Evolutionary conservation across 2,113 vertebrate genomes (phyloP), one percentile per base, ranked within the genome.

Genomic region (Sinosuthora webbiana): DNA sequence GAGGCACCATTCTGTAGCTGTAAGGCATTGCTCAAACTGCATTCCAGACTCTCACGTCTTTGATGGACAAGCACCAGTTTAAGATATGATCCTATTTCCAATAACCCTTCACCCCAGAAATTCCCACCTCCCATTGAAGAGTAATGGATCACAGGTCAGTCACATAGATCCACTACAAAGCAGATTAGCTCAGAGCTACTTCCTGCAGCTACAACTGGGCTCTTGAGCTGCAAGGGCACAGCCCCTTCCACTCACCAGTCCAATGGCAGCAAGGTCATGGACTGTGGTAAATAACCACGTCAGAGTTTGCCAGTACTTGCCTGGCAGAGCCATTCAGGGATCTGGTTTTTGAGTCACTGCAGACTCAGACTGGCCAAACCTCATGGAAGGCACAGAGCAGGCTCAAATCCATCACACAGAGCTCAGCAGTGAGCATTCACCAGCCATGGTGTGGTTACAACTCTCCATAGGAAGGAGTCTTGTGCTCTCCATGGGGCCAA

Each of bases 161-260:
- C 70, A 19, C 1, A 41, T 0, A 65, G 2, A 0, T 24, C 27
- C 37, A 14, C 41, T 37, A 63, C 5, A 15, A 59, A 25, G 42
- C 41, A 81, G 31, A 75, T 69, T 10, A 92, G 71, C 49, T 89
- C 73, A 30, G 33, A 68, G 76, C 49, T 64, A 31, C 70, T 55
- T 83, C 21, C 6, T 63, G 65, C 60, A 87, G 62, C 67, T 68
- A 33, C 13, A 28, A 1, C 15, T 0, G 0, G 27, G 33, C 45
- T n/a, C 62, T 23, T 0, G 1, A 73, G 39, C 63, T 71, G 24
- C 0, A 1, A 68, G 33, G 52, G 42, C 67, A 78, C 50, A 31
- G 60, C 52, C 57, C 53, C 70, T 63, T 31, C 79, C 57, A 77
- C 73, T 93, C 52, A 10, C 37, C 84, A 45, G 11, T 49, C 59